Conservation (phyloP, 2,797 vertebrate species). For the Sebastes iracundus region DNA sequence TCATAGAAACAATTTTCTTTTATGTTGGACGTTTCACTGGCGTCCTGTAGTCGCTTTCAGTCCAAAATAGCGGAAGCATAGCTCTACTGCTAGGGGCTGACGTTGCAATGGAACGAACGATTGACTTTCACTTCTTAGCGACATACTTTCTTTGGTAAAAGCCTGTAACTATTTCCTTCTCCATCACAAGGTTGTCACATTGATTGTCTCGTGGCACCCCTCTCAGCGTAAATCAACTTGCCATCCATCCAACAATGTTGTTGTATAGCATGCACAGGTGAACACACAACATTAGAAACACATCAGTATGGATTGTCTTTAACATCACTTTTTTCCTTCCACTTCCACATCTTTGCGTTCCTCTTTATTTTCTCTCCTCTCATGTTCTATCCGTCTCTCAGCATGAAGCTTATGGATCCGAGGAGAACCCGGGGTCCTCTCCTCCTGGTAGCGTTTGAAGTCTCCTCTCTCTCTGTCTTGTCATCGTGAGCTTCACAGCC, state of each 20-base stretch:
- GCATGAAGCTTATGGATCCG: background rate
- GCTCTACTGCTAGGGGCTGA: too few relatives aligned
- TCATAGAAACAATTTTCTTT: too few relatives aligned
- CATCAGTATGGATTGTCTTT: background rate
- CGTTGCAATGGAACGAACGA: too few relatives aligned
- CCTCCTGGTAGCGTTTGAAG: background rate
- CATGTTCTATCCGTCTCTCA: background rate
- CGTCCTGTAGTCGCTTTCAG: too few relatives aligned
- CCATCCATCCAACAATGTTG: background rate
- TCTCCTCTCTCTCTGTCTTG: slow-evolving; percentile 25
- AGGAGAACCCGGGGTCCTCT: background rate
- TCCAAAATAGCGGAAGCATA: too few relatives aligned
- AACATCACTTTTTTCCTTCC: background rate
- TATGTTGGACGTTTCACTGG: too few relatives aligned
- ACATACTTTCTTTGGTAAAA: background rate
- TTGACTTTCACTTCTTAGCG: too few relatives aligned
- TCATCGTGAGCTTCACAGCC: slow-evolving; percentile 40
- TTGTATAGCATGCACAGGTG: background rate
- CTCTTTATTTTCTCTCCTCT: background rate
- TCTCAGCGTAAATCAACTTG: background rate
- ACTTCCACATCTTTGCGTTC: background rate
- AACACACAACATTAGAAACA: background rate
- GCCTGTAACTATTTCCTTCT: background rate
- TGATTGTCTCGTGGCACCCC: background rate
- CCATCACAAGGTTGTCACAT: background rate